Evolutionary conservation across 2,888 invertebrate species (phyloP), one percentile per base, ranked within the genome.

Genomic region (Stegana nigrithorax): DNA sequence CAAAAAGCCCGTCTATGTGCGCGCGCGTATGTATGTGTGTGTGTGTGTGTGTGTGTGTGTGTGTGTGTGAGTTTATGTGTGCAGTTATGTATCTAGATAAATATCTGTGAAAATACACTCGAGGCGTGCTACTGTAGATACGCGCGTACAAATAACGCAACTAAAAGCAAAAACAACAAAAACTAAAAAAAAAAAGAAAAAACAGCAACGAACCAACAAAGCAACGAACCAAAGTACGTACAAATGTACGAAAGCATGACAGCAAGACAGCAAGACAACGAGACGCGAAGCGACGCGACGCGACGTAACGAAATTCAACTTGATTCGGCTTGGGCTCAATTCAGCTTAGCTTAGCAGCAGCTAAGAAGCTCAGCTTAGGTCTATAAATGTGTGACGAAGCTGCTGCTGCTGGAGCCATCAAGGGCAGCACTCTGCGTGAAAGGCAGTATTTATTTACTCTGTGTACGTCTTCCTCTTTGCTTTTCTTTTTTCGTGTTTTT

Each of bases 101-200:
- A 59, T 63, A 57, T 70, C 55, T 66, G 65, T 71, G 70, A 69
- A 78, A 73, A 74, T 70, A 77, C 78, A 71, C 72, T 75, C 69
- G 70, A 75, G 70, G 66, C 70, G 67, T 70, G 81, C 80, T 80
- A 80, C 81, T 75, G 79, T 74, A 73, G 72, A 65, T 73, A 73
- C 73, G 73, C 71, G 17, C 45, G 47, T 55, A 17, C 51, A 51
- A 56, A 56, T 42, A 51, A n/a, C n/a, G n/a, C n/a, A n/a, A n/a
- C n/a, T n/a, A n/a, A n/a, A 10, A 29, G 27, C 39, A 32, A 51
- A 58, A 2, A 47, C 47, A 25, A 21, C 25, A 10, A 51, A n/a
- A 51, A 60, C 51, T 17, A 50, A 36, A 4, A 39, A 56, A 10
- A 51, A 29, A 19, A 58, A 27, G 2, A 51, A 42, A 23, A 7